These are phyloP conservation scores for Intellagama lesueurii DNA, from an alignment of 2,797 vertebrate species.

Conservation along the genomic window DNA sequence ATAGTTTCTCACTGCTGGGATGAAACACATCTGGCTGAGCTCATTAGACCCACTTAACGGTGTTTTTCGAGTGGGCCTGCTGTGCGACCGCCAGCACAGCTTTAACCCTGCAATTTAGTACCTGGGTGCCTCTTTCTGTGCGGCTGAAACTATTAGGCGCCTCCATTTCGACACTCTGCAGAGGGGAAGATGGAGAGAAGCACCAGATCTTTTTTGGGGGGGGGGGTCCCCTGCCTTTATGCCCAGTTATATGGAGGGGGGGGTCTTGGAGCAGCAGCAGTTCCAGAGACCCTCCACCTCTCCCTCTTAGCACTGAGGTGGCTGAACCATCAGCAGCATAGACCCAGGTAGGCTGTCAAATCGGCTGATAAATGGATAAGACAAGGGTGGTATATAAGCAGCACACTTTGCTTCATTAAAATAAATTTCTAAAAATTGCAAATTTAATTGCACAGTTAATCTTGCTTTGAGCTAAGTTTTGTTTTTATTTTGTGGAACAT, in stretches of 20 bases:
- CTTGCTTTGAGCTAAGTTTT: not conserved
- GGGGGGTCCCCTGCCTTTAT: too few species aligned
- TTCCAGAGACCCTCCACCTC: not conserved
- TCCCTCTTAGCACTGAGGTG: not conserved
- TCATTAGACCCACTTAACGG: slow-evolving; percentile 6
- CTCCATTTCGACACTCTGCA: not conserved
- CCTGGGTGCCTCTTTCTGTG: not conserved
- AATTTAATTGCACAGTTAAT: too few species aligned
- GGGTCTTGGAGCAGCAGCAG: not conserved
- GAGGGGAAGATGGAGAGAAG: not conserved
- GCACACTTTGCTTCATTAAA: too few species aligned
- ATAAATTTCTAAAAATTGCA: too few species aligned
- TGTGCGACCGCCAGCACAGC: not conserved
- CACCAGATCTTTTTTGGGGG: not conserved
- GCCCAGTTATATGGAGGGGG: not conserved
- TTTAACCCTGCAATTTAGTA: slow-evolving; percentile 24
- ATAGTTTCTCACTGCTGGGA: not conserved
- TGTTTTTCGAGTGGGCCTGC: not conserved
- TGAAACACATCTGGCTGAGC: slow-evolving; percentile 1
- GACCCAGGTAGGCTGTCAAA: not conserved
- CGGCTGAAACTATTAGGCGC: slow-evolving; percentile 4
- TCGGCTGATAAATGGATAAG: too few species aligned
- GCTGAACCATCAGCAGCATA: fast-evolving
- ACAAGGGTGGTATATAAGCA: too few species aligned
- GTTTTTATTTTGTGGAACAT: not conserved